Evolutionary conservation across 2,797 vertebrate genomes (phyloP), one percentile per base, ranked within the genome.

Genomic region (Sebastolobus altivelis): DNA sequence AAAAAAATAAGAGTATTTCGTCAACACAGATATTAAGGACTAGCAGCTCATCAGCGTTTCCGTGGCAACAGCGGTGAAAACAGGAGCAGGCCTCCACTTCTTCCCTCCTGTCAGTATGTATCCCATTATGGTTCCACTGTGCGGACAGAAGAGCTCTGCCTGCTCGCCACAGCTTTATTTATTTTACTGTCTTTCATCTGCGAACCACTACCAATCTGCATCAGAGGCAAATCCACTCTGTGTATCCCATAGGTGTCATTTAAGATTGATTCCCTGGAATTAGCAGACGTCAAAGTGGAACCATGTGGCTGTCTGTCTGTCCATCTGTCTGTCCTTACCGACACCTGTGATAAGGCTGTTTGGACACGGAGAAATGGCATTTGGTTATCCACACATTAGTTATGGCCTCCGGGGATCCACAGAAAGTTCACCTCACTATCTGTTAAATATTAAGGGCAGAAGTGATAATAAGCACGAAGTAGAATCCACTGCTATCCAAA

Each of bases 101-200:
- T 81, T 56, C 71, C 73, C 78, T 85, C 72, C 61, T 90, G 90
- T 91, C 83, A 92, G 91, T 83, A 89, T 93, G 93, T 90, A 93
- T 95, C 91, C 89, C 92, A 93, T 94, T 92, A 94, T 92, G 92
- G 91, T 89, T 82, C 93, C 83, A 79, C 83, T 90, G 88, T 92
- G 92, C 79, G 91, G 91, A 93, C 90, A 93, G 90, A 92, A 63
- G 87, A 88, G 89, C 83, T 86, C 90, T 90, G 92, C 90, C 88
- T 85, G 91, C 88, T 92, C 87, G 38, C 91, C 92, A 80, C 90
- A 89, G 85, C 86, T 93, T 93, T 96, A 95, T 95, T 96, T 95
- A 94, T 95, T 96, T 94, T 93, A 92, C 91, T 83, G 91, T 93
- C 95, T 95, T 95, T 95, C 94, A 95, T 96, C 91, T 94, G 85